Evolutionary conservation across 2,888 invertebrate genomes (phyloP).

Genomic region (Euphydryas editha): DNA sequence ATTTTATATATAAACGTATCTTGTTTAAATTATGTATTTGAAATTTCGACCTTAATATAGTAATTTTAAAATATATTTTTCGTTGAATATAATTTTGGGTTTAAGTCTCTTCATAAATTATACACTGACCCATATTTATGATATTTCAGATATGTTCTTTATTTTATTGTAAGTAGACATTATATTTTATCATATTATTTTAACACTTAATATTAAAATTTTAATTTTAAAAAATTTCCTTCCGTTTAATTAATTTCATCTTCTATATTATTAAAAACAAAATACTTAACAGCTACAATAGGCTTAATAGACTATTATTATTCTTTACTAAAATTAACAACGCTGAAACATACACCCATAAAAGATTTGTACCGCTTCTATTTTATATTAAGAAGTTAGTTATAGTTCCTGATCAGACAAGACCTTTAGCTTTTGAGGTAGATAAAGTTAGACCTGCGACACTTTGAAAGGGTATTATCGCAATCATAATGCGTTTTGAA

Average conservation of each 20-base stretch:
- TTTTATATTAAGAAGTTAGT: too few relatives aligned
- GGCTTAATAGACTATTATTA: too few relatives aligned
- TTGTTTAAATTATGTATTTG: not conserved
- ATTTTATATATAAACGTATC: not conserved
- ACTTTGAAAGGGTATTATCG: too few relatives aligned
- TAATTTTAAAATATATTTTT: not conserved
- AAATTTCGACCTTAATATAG: not conserved
- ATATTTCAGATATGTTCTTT: constrained; percentile 3
- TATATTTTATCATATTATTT: not conserved
- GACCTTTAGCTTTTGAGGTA: too few relatives aligned
- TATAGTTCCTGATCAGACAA: too few relatives aligned
- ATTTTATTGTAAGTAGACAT: not conserved
- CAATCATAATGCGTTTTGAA: too few relatives aligned
- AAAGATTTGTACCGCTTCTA: too few relatives aligned
- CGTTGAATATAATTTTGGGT: not conserved
- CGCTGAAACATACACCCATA: too few relatives aligned
- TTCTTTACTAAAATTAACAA: too few relatives aligned
- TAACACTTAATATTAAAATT: not conserved
- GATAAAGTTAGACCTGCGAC: too few relatives aligned
- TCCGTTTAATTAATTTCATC: not conserved
- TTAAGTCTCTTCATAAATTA: not conserved
- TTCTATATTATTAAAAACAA: too few relatives aligned
- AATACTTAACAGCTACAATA: too few relatives aligned
- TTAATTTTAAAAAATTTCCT: not conserved
- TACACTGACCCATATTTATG: constrained; percentile 6